Conservation (phyloP, 1,140 invertebrate species). For the Phthorimaea operculella region DNA sequence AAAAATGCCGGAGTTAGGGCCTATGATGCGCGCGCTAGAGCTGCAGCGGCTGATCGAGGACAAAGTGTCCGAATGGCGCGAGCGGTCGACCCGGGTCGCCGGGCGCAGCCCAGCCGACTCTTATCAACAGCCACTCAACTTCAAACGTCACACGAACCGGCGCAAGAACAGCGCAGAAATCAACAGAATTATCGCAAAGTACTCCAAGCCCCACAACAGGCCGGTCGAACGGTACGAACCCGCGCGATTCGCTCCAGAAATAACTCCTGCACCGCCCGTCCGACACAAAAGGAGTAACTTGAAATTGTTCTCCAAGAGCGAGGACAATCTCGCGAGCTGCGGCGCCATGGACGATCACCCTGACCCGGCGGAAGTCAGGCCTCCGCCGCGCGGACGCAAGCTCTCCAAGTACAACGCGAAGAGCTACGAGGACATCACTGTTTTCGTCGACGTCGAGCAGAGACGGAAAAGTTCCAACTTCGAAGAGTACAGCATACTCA, state of each 20-base stretch:
- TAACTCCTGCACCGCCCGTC: constrained; percentile 40
- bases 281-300: constrained; percentile 44
- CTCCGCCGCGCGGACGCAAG: constrained; percentile 20
- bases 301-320: constrained; percentile 51
- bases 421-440: constrained; percentile 55
- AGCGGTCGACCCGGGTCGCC: constrained; percentile 61
- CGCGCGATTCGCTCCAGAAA: constrained; percentile 23
- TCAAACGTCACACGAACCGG: constrained; percentile 59
- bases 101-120: constrained; percentile 50
- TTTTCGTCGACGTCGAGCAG: constrained; percentile 46
- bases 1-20: constrained; percentile 54
- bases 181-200: constrained; percentile 65
- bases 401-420: constrained; percentile 54
- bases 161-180: constrained; percentile 64
- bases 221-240: constrained; percentile 36
- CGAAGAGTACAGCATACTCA: constrained; percentile 54
- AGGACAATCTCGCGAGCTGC: constrained; percentile 46
- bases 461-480: constrained; percentile 50
- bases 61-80: constrained; percentile 62
- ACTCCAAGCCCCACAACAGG: constrained; percentile 52
- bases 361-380: constrained; percentile 25
- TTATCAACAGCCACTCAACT: constrained; percentile 63
- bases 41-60: constrained; percentile 59
- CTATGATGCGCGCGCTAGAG: constrained; percentile 59
- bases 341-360: constrained; percentile 39